phyloP scores from a whole-genome alignment of 2,113 vertebrate species.

The Cisticola juncidis region DNA sequence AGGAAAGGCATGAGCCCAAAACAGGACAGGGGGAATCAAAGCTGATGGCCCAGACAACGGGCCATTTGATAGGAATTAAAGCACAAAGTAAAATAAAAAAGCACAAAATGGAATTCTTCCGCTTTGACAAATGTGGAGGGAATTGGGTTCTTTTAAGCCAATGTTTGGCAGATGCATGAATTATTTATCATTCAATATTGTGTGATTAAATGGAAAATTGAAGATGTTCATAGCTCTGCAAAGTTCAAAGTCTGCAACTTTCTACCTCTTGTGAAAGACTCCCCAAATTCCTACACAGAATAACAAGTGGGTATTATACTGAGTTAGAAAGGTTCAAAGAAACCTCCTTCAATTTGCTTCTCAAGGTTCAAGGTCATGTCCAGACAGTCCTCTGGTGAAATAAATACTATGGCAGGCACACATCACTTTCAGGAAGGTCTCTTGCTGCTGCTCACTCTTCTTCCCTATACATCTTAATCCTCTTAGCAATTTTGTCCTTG shows the following conservation, averaged over 20 bases:
- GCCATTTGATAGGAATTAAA: constrained; percentile 63
- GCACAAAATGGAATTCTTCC: constrained; percentile 70
- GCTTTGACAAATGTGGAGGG: constrained; percentile 71
- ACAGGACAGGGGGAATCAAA: constrained; percentile 46
- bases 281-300: neutral
- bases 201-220: constrained; percentile 76
- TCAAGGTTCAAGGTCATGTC: neutral
- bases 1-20: constrained; percentile 7
- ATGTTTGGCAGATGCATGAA: constrained; percentile 79
- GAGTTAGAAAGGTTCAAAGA: neutral
- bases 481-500: neutral
- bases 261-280: neutral
- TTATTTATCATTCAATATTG: constrained; percentile 80
- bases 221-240: constrained; percentile 58
- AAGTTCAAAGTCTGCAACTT: neutral
- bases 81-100: constrained; percentile 61
- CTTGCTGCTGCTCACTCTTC: neutral
- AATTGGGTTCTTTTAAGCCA: constrained; percentile 78
- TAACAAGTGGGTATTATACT: neutral
- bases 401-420: neutral
- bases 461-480: neutral
- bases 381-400: neutral
- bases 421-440: neutral
- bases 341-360: neutral
- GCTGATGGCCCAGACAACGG: constrained; percentile 39